Evolutionary conservation across 2,797 vertebrate genomes (phyloP).

Genomic region (Bryconaethiops microstoma): DNA sequence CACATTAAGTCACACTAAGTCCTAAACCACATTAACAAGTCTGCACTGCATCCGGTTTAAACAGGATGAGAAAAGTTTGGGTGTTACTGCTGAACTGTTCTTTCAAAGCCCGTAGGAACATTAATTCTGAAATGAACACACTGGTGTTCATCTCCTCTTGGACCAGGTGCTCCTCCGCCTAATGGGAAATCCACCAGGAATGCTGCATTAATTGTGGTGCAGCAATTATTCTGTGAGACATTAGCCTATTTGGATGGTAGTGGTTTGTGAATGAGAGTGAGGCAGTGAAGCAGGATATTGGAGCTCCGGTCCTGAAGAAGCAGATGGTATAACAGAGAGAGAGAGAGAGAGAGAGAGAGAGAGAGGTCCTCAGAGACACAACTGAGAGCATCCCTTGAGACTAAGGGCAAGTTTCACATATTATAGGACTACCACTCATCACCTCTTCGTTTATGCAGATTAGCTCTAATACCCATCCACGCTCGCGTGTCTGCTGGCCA

Average conservation of each 20-base stretch:
- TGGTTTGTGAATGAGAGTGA: constrained; percentile 48
- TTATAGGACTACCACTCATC: constrained; percentile 42
- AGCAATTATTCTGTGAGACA: constrained; percentile 49
- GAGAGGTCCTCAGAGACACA: constrained; percentile 45
- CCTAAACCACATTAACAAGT: too few relatives aligned
- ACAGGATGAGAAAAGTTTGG: too few relatives aligned
- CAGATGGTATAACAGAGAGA: constrained; percentile 58
- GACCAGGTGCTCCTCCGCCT: constrained; percentile 25
- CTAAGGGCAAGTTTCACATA: constrained; percentile 39
- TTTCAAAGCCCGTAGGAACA: neutral
- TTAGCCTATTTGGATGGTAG: constrained; percentile 35
- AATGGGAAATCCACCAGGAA: constrained; percentile 34
- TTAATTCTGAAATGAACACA: constrained; percentile 1
- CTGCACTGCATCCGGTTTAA: too few relatives aligned
- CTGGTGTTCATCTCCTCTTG: neutral
- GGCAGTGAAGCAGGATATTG: constrained; percentile 50
- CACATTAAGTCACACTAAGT: too few relatives aligned
- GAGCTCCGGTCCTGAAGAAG: constrained; percentile 45
- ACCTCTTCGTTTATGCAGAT: constrained; percentile 37
- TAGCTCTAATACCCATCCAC: constrained; percentile 32
- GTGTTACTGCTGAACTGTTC: neutral
- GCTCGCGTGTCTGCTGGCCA: constrained; percentile 13
- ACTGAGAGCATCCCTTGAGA: neutral
- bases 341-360: constrained; percentile 35
- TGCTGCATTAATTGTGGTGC: constrained; percentile 43